phyloP scores from a whole-genome alignment of 2,888 invertebrate species.

The Drosophila acutilabella region DNA sequence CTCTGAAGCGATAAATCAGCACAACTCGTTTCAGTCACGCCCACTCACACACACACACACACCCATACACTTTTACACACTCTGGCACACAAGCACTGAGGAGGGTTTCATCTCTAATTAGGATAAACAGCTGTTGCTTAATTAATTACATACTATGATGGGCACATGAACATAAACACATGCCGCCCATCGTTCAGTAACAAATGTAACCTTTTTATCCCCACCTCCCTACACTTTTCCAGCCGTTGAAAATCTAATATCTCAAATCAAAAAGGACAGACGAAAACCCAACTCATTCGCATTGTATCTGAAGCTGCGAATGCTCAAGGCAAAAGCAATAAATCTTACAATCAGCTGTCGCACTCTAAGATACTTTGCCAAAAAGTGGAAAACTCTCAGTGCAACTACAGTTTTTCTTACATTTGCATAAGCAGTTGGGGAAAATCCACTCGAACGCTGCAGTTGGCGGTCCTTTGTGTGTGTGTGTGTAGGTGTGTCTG shows the following conservation, averaged over 20 bases:
- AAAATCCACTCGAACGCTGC: conserved; percentile 50
- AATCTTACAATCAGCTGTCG: conserved; percentile 50
- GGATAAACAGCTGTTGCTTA: conserved; percentile 79
- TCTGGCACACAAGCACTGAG: conserved; percentile 1
- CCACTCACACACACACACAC: conserved; percentile 5
- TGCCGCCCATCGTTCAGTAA: conserved; percentile 24
- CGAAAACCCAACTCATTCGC: conserved; percentile 8
- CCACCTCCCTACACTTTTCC: neutral
- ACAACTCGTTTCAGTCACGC: conserved; percentile 1
- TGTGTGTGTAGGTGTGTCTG: neutral
- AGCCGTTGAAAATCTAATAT: neutral
- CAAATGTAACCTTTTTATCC: conserved; percentile 27
- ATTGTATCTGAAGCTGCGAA: conserved; percentile 30
- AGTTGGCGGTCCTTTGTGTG: conserved; percentile 21
- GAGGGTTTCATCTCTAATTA: conserved; percentile 67
- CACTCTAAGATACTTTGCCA: conserved; percentile 33
- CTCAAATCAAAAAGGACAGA: conserved; percentile 28
- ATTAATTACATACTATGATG: conserved; percentile 77
- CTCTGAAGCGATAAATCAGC: conserved; percentile 34
- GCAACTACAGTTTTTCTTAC: conserved; percentile 8
- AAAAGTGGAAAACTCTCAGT: conserved; percentile 29
- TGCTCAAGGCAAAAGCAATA: conserved; percentile 30
- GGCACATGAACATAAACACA: conserved; percentile 57
- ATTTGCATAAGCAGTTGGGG: conserved; percentile 64
- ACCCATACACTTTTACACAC: neutral